phyloP scores from a whole-genome alignment of 1,140 invertebrate genomes.

The Harpegnathos saltator region DNA sequence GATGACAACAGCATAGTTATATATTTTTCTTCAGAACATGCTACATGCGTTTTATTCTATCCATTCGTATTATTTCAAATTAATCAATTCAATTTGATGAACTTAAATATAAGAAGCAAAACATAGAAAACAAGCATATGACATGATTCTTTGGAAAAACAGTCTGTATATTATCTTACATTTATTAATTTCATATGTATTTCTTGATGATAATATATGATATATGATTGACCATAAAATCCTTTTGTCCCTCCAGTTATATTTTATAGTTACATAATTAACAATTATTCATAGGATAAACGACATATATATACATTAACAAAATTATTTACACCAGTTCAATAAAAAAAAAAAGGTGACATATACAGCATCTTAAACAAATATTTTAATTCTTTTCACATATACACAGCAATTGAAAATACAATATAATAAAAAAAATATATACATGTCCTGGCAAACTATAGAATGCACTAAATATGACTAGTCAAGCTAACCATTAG shows the following conservation, averaged over 20 bases:
- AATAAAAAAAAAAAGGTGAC: slow-evolving; percentile 5
- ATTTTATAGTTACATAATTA: slow-evolving; percentile 11
- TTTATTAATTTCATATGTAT: background rate
- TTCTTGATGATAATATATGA: slow-evolving; percentile 7
- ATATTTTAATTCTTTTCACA: slow-evolving; percentile 9
- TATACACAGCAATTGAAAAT: background rate
- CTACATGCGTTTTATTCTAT: slow-evolving; percentile 31
- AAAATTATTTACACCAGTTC: slow-evolving; percentile 12
- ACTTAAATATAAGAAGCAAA: slow-evolving; percentile 27
- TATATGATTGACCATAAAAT: slow-evolving; percentile 10
- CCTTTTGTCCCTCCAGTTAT: background rate
- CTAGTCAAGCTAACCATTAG: slow-evolving; percentile 36
- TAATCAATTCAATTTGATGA: slow-evolving; percentile 5
- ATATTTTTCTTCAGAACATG: slow-evolving; percentile 26
- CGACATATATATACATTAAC: background rate
- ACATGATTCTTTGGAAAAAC: slow-evolving; percentile 10
- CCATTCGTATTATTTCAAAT: slow-evolving; percentile 11
- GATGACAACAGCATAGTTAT: background rate
- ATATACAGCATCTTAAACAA: slow-evolving; percentile 9
- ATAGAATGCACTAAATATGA: slow-evolving; percentile 40
- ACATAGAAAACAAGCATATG: background rate
- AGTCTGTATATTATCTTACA: slow-evolving; percentile 6
- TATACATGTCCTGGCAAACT: slow-evolving; percentile 36
- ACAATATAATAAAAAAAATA: slow-evolving; percentile 3
- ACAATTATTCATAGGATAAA: background rate